Evolutionary conservation across 35 echinoderm and acorn worm genomes (phyloP).

Genomic region (Heliocidaris tuberculata): DNA sequence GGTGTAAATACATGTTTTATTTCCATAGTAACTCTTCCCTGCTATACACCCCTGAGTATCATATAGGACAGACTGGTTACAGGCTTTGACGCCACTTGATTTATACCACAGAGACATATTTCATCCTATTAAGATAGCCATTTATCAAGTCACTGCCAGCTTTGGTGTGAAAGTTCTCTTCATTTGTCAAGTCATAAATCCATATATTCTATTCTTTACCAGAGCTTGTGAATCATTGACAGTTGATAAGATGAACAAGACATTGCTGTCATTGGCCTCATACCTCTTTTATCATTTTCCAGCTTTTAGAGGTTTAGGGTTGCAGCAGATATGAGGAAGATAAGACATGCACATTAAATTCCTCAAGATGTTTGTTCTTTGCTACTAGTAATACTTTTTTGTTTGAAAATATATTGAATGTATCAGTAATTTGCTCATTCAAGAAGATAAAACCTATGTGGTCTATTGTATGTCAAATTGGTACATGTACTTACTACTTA

Average conservation of each 20-base stretch:
- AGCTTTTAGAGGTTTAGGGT: neutral
- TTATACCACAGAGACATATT: neutral
- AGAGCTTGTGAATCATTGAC: neutral
- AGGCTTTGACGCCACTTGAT: conserved; percentile 6
- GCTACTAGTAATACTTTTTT: neutral
- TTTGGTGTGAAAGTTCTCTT: conserved; percentile 22
- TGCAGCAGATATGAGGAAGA: neutral
- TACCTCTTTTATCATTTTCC: neutral
- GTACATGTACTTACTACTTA: too few species aligned
- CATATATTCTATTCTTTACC: neutral
- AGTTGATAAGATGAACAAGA: neutral
- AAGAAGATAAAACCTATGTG: neutral
- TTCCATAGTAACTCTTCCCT: neutral
- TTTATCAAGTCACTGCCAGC: conserved; percentile 20
- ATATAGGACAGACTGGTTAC: neutral
- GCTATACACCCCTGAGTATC: neutral
- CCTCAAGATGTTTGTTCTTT: neutral
- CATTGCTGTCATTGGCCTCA: neutral
- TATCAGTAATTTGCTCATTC: too few species aligned
- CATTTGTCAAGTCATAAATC: conserved; percentile 22
- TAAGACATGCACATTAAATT: neutral
- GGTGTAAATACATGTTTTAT: neutral
- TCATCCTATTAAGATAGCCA: neutral
- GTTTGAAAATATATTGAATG: neutral
- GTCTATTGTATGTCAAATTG: neutral